Percentiles rank a stretch among this genome's conserved stretches.
These are phyloP conservation scores for Leptoclinus maculatus DNA, from an alignment of 2,797 vertebrate species.

Conservation along the genomic window DNA sequence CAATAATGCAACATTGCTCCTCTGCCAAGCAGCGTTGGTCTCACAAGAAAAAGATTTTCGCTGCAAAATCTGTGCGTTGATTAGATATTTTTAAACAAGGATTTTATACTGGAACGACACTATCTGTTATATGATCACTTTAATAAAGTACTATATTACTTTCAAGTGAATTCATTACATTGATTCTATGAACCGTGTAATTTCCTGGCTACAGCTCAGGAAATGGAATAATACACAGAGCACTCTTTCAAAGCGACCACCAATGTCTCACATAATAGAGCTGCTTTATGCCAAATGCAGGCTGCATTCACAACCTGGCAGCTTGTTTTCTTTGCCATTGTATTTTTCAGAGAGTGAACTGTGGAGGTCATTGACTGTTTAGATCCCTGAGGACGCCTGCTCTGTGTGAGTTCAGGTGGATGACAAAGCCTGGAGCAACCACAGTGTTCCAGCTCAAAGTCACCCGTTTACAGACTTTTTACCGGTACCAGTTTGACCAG, in stretches of 20 bases:
- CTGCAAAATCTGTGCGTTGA: neutral
- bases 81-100: neutral
- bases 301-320: slow-evolving; percentile 3
- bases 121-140: slow-evolving; percentile 12
- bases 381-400: slow-evolving; percentile 17
- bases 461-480: slow-evolving; percentile 20
- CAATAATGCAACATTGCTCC: neutral
- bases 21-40: neutral
- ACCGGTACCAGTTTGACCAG: slow-evolving; percentile 20
- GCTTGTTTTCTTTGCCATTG: neutral
- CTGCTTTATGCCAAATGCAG: neutral
- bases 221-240: slow-evolving; percentile 1
- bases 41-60: neutral
- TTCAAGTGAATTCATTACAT: neutral
- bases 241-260: neutral
- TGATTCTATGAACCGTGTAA: slow-evolving; percentile 1
- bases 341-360: slow-evolving; percentile 1
- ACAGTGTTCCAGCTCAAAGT: neutral
- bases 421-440: slow-evolving; percentile 12
- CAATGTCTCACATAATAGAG: neutral
- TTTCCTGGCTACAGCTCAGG: slow-evolving; percentile 20
- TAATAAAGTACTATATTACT: slow-evolving; percentile 16
- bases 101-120: neutral
- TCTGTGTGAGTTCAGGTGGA: slow-evolving; percentile 16
- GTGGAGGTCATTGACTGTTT: slow-evolving; percentile 15